These are phyloP conservation scores for Nothoprocta pentlandii DNA, from an alignment of 2,113 vertebrate genomes.

Conservation along the genomic window DNA sequence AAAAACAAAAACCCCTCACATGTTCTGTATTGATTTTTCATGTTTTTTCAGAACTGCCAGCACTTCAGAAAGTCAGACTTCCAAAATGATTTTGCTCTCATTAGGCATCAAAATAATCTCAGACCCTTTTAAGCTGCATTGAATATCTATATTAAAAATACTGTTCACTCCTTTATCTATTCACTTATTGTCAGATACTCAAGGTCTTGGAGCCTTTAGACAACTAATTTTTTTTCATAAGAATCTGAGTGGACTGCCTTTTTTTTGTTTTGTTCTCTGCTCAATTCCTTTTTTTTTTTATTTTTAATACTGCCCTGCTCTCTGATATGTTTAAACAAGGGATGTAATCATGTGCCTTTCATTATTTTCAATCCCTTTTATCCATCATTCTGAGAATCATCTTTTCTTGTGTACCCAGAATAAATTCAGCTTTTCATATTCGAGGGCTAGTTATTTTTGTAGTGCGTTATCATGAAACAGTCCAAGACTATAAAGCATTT, in stretches of 20 bases:
- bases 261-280: not conserved
- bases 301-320: not conserved
- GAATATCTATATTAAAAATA: not conserved
- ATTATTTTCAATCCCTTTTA: not conserved
- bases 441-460: not conserved
- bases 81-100: not conserved
- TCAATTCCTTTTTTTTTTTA: not conserved
- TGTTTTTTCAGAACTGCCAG: not conserved
- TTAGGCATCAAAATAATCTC: not conserved
- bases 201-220: not conserved
- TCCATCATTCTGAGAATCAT: not conserved
- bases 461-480: not conserved
- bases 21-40: not conserved
- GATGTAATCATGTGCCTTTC: not conserved
- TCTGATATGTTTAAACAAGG: not conserved
- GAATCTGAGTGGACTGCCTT: not conserved
- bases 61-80: not conserved
- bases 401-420: not conserved
- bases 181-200: not conserved
- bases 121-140: not conserved
- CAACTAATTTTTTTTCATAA: not conserved
- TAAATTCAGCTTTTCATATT: not conserved
- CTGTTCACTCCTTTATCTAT: not conserved
- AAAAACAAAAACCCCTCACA: too few relatives aligned
- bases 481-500: not conserved